A percentile compares a stretch with the other conserved stretches of the same genome.
Conservation (phyloP, 2,113 vertebrate genomes). For the Canis aureus region DNA sequence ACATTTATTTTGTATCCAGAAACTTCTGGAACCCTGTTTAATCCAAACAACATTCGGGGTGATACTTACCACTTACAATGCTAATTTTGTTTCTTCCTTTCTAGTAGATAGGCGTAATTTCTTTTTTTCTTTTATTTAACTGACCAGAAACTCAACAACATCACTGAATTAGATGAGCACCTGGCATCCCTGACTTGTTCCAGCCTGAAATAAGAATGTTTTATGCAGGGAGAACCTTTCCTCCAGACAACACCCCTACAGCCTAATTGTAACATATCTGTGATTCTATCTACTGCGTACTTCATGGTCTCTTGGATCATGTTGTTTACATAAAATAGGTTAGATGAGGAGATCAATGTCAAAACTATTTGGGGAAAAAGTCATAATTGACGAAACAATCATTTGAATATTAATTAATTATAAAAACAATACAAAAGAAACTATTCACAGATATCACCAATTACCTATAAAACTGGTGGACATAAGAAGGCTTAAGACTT, state of each 20-base stretch:
- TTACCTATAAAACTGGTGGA: background rate
- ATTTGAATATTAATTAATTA: background rate
- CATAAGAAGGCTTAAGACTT: background rate
- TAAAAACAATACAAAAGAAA: background rate
- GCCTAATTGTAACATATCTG: accelerated
- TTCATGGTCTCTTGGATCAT: background rate
- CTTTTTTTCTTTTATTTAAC: background rate
- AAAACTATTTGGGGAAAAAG: background rate
- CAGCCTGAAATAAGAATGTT: background rate
- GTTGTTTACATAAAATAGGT: background rate
- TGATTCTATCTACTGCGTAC: too few species aligned
- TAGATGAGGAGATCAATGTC: background rate
- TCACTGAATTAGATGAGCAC: background rate
- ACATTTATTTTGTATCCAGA: background rate
- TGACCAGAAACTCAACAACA: background rate
- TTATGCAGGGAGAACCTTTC: background rate
- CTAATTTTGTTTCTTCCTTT: background rate
- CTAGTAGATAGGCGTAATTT: background rate
- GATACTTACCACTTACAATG: background rate
- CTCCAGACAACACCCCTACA: background rate
- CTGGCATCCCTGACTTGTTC: background rate
- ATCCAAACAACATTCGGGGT: background rate
- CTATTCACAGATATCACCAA: background rate
- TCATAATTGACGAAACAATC: background rate
- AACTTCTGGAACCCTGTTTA: background rate